These are phyloP conservation scores for Drosophila gaucha DNA, from an alignment of 2,888 invertebrate genomes.

Conservation along the genomic window DNA sequence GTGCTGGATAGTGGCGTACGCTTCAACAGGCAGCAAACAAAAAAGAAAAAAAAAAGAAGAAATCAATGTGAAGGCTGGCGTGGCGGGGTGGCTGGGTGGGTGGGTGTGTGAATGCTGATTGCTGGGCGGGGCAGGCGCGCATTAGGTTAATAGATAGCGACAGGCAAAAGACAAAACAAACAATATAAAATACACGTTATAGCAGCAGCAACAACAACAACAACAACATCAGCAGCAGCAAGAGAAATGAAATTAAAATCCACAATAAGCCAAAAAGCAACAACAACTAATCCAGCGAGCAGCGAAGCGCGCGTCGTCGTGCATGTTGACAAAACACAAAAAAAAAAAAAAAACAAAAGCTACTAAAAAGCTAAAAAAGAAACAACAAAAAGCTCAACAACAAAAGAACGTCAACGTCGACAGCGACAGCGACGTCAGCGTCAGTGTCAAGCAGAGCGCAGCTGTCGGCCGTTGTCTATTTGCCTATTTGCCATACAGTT, in stretches of 20 bases:
- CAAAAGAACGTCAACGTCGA: constrained; percentile 44
- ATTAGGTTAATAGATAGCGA: constrained; percentile 50
- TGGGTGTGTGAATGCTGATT: constrained; percentile 9
- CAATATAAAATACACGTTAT: constrained; percentile 49
- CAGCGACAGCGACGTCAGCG: constrained; percentile 23
- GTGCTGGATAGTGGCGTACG: constrained; percentile 30
- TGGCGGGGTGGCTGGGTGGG: not conserved
- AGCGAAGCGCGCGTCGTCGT: constrained; percentile 44
- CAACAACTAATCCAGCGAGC: constrained; percentile 53
- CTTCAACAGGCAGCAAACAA: constrained; percentile 44
- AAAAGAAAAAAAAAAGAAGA: not conserved
- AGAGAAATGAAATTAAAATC: constrained; percentile 52
- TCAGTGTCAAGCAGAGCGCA: constrained; percentile 62
- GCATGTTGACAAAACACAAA: constrained; percentile 43
- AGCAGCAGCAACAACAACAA: constrained; percentile 7
- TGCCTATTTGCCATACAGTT: constrained; percentile 22
- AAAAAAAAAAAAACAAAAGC: constrained; percentile 23
- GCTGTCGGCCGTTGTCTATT: constrained; percentile 60
- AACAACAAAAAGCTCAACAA: constrained; percentile 43
- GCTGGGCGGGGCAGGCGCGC: constrained; percentile 42
- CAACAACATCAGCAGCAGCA: not conserved
- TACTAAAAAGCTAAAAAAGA: constrained; percentile 15
- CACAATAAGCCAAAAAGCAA: constrained; percentile 55
- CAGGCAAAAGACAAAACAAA: constrained; percentile 55
- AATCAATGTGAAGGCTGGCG: constrained; percentile 5